Percentiles rank a stretch among this genome's conserved stretches.
Conservation (phyloP, 2,888 invertebrate genomes). For the Drosophila monieri region DNA sequence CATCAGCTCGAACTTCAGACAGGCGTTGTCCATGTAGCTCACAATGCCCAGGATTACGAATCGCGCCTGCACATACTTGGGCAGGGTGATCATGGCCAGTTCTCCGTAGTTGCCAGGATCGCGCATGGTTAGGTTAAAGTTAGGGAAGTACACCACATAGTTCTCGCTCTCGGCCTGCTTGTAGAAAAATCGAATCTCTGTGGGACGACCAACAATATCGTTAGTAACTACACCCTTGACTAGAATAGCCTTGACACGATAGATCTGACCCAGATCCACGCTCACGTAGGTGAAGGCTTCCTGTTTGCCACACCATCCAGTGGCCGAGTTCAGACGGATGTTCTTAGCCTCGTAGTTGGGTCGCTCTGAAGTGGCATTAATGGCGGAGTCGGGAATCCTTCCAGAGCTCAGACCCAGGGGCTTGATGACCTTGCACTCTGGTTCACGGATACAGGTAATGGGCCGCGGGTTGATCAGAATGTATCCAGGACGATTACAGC, state of each 20-base stretch:
- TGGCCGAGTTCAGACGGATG: constrained; percentile 94
- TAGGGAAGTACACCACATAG: constrained; percentile 98
- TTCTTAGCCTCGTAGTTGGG: constrained; percentile 96
- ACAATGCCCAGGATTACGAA: constrained; percentile 97
- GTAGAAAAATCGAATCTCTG: constrained; percentile 98
- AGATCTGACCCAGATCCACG: constrained; percentile 96
- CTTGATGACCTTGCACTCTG: constrained; percentile 96
- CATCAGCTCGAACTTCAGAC: constrained; percentile 97
- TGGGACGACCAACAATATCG: constrained; percentile 97
- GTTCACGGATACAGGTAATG: constrained; percentile 94
- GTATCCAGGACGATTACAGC: constrained; percentile 95
- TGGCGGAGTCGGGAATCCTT: constrained; percentile 96
- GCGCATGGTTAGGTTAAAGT: constrained; percentile 96
- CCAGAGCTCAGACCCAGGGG: constrained; percentile 96
- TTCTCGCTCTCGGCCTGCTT: constrained; percentile 97
- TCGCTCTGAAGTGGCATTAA: constrained; percentile 96
- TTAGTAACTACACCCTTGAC: constrained; percentile 98
- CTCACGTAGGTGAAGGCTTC: constrained; percentile 98
- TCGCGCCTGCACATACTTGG: constrained; percentile 96
- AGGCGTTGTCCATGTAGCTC: constrained; percentile 98
- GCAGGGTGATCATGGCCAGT: constrained; percentile 96
- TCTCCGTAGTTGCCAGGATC: constrained; percentile 99
- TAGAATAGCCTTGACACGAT: constrained; percentile 95
- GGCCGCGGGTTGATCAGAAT: constrained; percentile 96
- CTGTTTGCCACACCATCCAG: constrained; percentile 98